phyloP scores from a whole-genome alignment of 2,888 invertebrate species.

The Aproaerema taeniolella region DNA sequence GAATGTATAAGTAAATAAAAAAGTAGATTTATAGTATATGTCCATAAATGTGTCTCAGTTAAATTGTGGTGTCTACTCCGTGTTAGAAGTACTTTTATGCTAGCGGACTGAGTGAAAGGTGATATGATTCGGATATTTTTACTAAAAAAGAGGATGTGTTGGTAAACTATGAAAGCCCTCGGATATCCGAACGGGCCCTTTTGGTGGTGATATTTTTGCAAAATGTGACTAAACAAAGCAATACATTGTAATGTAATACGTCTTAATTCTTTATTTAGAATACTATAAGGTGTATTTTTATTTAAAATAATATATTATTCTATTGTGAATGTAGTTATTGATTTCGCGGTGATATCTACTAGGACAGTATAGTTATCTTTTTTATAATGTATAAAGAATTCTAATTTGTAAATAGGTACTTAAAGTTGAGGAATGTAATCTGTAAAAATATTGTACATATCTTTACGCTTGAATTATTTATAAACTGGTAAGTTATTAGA shows the following conservation, averaged over 20 bases:
- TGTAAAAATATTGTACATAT: conserved; percentile 78
- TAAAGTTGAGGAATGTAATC: conserved; percentile 60
- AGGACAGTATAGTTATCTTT: conserved; percentile 72
- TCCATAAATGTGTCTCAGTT: conserved; percentile 75
- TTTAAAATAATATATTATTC: conserved; percentile 63
- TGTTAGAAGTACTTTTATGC: conserved; percentile 69
- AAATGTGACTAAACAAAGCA: conserved; percentile 86
- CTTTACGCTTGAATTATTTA: conserved; percentile 76
- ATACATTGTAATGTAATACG: conserved; percentile 84
- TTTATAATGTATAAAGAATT: conserved; percentile 75
- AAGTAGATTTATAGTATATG: conserved; percentile 66
- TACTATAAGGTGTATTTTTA: conserved; percentile 65
- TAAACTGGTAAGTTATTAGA: conserved; percentile 55
- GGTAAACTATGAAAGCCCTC: conserved; percentile 26
- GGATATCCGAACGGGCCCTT: conserved; percentile 34
- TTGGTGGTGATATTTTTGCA: conserved; percentile 81
- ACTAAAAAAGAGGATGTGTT: conserved; percentile 48
- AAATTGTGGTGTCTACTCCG: conserved; percentile 75
- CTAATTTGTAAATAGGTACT: conserved; percentile 78
- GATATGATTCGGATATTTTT: conserved; percentile 68
- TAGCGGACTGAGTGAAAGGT: conserved; percentile 67
- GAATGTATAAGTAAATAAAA: conserved; percentile 50
- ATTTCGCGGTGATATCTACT: conserved; percentile 75
- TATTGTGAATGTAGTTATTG: conserved; percentile 74
- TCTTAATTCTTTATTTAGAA: conserved; percentile 76